These are phyloP conservation scores for Sigmodon hispidus DNA, from an alignment of 2,113 vertebrate species.

Conservation along the genomic window DNA sequence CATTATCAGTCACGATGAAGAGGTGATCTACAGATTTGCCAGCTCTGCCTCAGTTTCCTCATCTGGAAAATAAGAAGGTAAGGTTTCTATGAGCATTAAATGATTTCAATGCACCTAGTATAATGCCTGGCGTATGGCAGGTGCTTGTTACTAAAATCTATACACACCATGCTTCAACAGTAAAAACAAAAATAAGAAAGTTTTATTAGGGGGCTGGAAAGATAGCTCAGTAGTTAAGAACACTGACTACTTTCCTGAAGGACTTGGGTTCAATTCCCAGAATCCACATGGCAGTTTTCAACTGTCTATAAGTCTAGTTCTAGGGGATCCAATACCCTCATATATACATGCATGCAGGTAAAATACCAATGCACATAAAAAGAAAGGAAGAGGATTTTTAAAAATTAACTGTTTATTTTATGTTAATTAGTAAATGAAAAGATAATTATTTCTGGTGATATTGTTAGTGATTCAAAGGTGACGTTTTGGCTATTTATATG, in stretches of 20 bases:
- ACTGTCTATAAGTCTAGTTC: not conserved
- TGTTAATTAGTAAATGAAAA: slow-evolving; percentile 21
- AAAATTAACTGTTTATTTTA: slow-evolving; percentile 5
- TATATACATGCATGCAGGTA: not conserved
- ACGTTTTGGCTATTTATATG: not conserved
- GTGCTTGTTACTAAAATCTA: slow-evolving; percentile 6
- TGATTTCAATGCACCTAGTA: not conserved
- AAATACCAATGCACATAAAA: not conserved
- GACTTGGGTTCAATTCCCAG: not conserved
- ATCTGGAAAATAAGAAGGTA: not conserved
- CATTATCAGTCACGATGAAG: not conserved
- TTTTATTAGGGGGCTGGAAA: not conserved
- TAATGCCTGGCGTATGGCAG: not conserved
- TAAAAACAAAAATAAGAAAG: not conserved
- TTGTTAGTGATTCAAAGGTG: not conserved
- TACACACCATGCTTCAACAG: not conserved
- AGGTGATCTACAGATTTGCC: not conserved
- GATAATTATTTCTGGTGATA: not conserved
- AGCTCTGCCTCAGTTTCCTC: not conserved
- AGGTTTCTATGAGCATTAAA: not conserved
- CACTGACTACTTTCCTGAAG: not conserved
- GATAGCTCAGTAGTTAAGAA: not conserved
- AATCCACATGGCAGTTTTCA: not conserved
- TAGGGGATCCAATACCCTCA: not conserved
- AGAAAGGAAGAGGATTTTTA: not conserved